Conservation (phyloP, 1,140 invertebrate species). For the Geopemphigus sp. region DNA sequence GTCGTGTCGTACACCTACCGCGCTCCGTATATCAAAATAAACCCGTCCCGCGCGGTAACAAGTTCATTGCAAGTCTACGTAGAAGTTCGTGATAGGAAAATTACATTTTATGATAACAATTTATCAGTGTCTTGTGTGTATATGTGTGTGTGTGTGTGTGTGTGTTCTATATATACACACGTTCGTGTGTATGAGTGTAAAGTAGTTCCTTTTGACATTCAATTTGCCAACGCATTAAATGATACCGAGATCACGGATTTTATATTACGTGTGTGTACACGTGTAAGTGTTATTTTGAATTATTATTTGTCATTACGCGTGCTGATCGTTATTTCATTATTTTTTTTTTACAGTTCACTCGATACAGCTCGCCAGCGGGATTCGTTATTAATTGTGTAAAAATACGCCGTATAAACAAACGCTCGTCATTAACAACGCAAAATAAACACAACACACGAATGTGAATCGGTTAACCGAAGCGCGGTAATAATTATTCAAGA, state of each 20-base stretch:
- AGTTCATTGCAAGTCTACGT: slow-evolving; percentile 17
- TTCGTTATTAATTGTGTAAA: neutral
- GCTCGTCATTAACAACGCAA: neutral
- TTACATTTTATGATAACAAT: slow-evolving; percentile 23
- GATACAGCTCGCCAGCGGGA: neutral
- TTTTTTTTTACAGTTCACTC: neutral
- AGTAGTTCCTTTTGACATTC: slow-evolving; percentile 12
- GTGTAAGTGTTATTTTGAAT: neutral
- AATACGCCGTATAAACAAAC: neutral
- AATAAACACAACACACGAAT: neutral
- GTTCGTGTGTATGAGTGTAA: too few relatives aligned
- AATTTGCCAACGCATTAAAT: slow-evolving; percentile 18
- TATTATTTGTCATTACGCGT: neutral
- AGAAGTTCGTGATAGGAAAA: slow-evolving; percentile 31
- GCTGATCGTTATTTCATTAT: neutral
- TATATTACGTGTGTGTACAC: neutral
- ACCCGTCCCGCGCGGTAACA: slow-evolving; percentile 14
- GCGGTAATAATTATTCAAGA: neutral
- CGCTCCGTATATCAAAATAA: neutral
- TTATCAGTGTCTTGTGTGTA: neutral
- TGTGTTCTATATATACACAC: too few relatives aligned
- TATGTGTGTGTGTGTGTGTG: neutral
- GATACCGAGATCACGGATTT: slow-evolving; percentile 23
- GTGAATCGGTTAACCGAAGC: neutral
- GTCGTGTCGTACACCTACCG: slow-evolving; percentile 1